Evolutionary conservation across 53 echinoderm and acorn worm species (phyloP).

Genomic region (Hippasteria phrygiana): DNA sequence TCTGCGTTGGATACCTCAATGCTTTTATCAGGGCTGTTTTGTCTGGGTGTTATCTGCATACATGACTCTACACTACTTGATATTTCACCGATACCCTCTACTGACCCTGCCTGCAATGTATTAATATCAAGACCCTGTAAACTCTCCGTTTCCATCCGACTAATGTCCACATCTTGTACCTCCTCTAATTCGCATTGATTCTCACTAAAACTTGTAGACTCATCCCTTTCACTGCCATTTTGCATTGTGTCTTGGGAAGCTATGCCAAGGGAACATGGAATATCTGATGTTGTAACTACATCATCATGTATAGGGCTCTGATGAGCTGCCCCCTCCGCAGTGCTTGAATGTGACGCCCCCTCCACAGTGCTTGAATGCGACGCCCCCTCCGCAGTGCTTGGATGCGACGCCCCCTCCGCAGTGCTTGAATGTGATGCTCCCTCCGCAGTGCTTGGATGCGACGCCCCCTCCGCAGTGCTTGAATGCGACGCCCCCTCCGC

Average conservation of each 20-base stretch:
- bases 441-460: neutral
- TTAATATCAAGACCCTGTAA: neutral
- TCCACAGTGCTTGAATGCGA: neutral
- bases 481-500: too few species aligned
- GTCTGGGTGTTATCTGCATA: neutral
- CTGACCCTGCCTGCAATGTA: neutral
- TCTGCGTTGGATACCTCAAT: neutral
- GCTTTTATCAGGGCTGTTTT: neutral
- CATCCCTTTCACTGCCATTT: neutral
- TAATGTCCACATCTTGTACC: neutral
- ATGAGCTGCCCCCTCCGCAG: too few species aligned
- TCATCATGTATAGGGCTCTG: slow-evolving; percentile 16
- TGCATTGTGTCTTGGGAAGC: neutral
- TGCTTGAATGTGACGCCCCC: neutral
- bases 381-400: too few species aligned
- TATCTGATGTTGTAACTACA: neutral
- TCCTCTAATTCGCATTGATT: neutral
- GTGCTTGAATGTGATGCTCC: too few species aligned
- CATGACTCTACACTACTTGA: slow-evolving; percentile 51
- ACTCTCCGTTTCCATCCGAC: neutral
- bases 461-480: neutral
- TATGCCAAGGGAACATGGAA: neutral
- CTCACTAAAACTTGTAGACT: neutral
- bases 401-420: neutral
- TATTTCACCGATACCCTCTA: slow-evolving; percentile 29